phyloP scores from a whole-genome alignment of 2,888 invertebrate species.

The Pammene fasciana region DNA sequence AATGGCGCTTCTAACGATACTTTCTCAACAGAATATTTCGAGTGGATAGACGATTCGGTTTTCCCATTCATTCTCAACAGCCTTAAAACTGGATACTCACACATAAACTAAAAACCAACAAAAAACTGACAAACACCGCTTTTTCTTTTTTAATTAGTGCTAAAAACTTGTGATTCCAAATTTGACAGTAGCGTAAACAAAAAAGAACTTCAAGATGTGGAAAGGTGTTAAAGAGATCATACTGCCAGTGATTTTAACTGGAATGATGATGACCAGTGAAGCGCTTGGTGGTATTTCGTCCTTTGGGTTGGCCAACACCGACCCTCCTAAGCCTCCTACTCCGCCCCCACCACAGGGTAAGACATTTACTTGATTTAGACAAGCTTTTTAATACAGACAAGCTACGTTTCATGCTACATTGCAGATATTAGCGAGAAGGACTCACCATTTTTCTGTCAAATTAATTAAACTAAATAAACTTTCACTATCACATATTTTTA shows the following conservation, averaged over 20 bases:
- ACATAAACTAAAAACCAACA: slow-evolving; percentile 28
- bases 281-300: slow-evolving; percentile 44
- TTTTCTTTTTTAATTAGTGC: slow-evolving; percentile 31
- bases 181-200: slow-evolving; percentile 37
- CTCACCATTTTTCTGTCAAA: neutral
- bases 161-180: slow-evolving; percentile 38
- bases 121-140: slow-evolving; percentile 33
- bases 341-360: slow-evolving; percentile 74
- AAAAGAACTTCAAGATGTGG: slow-evolving; percentile 25
- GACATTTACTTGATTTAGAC: slow-evolving; percentile 53
- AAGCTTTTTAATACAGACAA: neutral
- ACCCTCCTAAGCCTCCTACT: slow-evolving; percentile 69
- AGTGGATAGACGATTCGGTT: slow-evolving; percentile 40
- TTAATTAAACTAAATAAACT: no score
- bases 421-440: no score
- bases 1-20: slow-evolving; percentile 13
- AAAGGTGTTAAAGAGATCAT: slow-evolving; percentile 8
- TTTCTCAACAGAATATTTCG: slow-evolving; percentile 28
- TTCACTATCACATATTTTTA: no score
- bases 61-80: slow-evolving; percentile 33
- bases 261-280: slow-evolving; percentile 34
- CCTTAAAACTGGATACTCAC: slow-evolving; percentile 34
- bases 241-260: slow-evolving; percentile 35
- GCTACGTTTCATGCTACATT: no score
- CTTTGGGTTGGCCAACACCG: slow-evolving; percentile 75